phyloP scores from a whole-genome alignment of 2,888 invertebrate genomes.

The Alitta virens region DNA sequence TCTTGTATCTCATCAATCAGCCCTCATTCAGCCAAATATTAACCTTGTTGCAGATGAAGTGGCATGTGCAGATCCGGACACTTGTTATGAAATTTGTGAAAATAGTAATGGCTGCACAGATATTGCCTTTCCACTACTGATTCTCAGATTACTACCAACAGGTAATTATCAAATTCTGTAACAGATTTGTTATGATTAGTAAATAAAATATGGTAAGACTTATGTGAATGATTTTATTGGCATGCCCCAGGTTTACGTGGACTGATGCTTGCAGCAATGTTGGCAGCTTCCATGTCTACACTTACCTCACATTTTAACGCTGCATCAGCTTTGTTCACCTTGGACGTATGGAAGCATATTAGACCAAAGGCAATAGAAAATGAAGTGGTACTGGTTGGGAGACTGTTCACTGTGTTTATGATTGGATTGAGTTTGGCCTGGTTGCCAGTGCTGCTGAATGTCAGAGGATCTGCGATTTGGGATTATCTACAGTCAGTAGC shows the following conservation, averaged over 20 bases:
- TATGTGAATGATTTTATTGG: constrained; percentile 25
- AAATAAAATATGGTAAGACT: too few relatives aligned
- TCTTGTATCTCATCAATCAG: too few relatives aligned
- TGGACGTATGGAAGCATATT: constrained; percentile 55
- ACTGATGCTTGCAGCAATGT: constrained; percentile 57
- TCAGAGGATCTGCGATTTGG: constrained; percentile 50
- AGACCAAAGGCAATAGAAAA: constrained; percentile 23
- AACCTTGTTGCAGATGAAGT: constrained; percentile 53
- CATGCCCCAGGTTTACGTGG: constrained; percentile 35
- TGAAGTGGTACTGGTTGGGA: constrained; percentile 34
- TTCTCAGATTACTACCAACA: constrained; percentile 59
- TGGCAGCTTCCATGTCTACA: constrained; percentile 60
- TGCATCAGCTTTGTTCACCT: constrained; percentile 58
- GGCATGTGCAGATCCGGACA: constrained; percentile 59
- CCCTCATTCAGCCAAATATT: too few relatives aligned
- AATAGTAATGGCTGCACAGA: constrained; percentile 59
- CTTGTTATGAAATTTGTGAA: constrained; percentile 58
- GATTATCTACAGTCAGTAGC: constrained; percentile 51
- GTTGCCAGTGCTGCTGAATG: constrained; percentile 53
- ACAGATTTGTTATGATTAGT: too few relatives aligned
- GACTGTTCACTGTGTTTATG: constrained; percentile 53
- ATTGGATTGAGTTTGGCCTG: constrained; percentile 52
- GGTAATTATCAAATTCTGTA: too few relatives aligned
- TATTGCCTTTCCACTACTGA: constrained; percentile 61
- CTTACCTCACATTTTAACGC: constrained; percentile 61